These are phyloP conservation scores for Heliconius melpomene DNA, from an alignment of 1,140 invertebrate species.

Conservation along the genomic window DNA sequence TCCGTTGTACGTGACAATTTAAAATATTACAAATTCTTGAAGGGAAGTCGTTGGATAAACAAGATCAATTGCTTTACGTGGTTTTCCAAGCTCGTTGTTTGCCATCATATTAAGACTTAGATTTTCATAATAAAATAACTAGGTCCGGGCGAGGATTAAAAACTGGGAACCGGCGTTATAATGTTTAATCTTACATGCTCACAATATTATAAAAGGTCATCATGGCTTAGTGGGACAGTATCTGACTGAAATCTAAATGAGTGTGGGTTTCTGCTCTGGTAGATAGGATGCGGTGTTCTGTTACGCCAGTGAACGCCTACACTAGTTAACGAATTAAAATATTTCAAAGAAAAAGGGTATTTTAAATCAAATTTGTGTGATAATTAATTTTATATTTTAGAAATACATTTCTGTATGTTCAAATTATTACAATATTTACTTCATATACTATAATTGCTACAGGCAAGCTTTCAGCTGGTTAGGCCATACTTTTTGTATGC, in stretches of 20 bases:
- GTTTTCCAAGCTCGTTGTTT: background rate
- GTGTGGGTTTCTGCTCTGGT: too few species aligned
- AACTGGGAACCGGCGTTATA: background rate
- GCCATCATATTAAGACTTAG: background rate
- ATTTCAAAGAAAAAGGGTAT: too few species aligned
- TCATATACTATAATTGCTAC: background rate
- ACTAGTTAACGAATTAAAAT: too few species aligned
- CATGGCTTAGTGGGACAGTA: too few species aligned
- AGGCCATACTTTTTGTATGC: background rate
- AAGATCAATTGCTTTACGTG: background rate
- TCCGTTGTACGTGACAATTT: background rate
- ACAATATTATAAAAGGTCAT: too few species aligned
- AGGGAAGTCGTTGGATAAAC: background rate
- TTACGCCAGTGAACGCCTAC: too few species aligned
- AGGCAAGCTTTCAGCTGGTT: background rate
- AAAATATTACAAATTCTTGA: background rate
- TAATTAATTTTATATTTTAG: background rate
- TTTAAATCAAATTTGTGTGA: too few species aligned
- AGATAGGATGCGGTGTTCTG: too few species aligned
- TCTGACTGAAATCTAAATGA: too few species aligned
- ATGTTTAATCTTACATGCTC: too few species aligned
- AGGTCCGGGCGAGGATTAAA: background rate
- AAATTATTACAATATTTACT: background rate
- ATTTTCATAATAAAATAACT: background rate
- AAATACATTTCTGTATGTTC: background rate